Evolutionary conservation across 2,888 invertebrate genomes (phyloP).

Genomic region (Protodeltote pygarga): DNA sequence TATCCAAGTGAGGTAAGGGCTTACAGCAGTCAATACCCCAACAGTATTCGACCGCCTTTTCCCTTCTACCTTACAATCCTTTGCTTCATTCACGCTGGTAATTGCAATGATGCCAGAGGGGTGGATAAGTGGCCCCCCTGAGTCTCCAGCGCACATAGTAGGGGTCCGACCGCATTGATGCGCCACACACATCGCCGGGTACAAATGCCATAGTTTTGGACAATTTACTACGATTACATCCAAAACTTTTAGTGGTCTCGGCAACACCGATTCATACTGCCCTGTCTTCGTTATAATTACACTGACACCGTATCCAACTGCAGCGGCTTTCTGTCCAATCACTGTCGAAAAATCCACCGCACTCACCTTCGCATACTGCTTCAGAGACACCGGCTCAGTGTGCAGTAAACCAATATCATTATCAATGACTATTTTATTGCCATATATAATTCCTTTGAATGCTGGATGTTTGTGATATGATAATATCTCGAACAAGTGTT

Average conservation of each 20-base stretch:
- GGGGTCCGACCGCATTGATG: neutral
- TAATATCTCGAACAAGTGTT: neutral
- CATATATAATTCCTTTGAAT: neutral
- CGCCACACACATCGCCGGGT: constrained; percentile 7
- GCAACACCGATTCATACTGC: neutral
- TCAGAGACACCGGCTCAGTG: constrained; percentile 1
- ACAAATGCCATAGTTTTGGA: constrained; percentile 1
- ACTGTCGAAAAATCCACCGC: constrained; percentile 3
- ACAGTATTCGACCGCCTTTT: neutral
- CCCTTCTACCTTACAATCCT: neutral
- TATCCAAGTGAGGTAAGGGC: constrained; percentile 14
- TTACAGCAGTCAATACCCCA: constrained; percentile 8
- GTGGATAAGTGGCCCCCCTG: constrained; percentile 8
- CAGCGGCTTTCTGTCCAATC: neutral
- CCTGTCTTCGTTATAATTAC: neutral
- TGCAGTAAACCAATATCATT: constrained; percentile 6
- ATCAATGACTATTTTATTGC: neutral
- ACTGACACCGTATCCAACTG: constrained; percentile 3
- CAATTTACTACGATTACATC: neutral
- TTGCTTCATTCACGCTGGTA: neutral
- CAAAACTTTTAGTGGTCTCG: neutral
- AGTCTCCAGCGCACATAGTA: constrained; percentile 8
- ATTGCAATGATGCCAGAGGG: constrained; percentile 10
- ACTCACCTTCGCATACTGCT: constrained; percentile 2
- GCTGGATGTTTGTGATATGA: constrained; percentile 6